A percentile compares a stretch with the other conserved stretches of the same genome.
Evolutionary conservation across 23 tunicate genomes (phyloP).

Genomic region (Oikopleura dioica): DNA sequence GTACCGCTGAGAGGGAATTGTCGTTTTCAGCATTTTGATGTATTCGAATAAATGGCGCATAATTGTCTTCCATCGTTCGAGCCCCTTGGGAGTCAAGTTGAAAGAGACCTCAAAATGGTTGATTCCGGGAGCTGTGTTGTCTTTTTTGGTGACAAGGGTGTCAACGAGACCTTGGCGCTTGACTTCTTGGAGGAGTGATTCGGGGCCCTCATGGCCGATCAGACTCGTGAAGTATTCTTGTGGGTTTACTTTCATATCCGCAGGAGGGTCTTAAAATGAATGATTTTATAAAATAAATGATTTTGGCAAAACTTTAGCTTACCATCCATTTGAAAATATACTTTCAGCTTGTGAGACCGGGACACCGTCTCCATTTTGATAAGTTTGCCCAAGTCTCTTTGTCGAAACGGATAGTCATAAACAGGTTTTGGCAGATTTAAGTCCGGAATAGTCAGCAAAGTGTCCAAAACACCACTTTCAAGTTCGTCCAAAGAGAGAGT

Average conservation of each 20-base stretch:
- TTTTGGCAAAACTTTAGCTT: too few species aligned
- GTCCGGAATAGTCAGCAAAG: background rate
- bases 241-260: background rate
- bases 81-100: background rate
- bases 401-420: background rate
- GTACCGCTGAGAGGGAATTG: background rate
- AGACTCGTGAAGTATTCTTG: background rate
- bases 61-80: background rate
- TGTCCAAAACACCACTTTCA: background rate
- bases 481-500: background rate
- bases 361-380: background rate
- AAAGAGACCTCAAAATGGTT: background rate
- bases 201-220: slow-evolving; percentile 7
- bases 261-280: background rate
- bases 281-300: too few species aligned
- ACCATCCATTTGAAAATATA: background rate
- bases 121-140: background rate
- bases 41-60: background rate
- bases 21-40: background rate
- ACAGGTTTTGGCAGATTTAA: background rate
- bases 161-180: background rate
- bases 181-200: background rate
- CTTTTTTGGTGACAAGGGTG: background rate
- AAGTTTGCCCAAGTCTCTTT: background rate
- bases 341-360: background rate